Evolutionary conservation across 1,140 invertebrate species (phyloP), one percentile per base, ranked within the genome.

Genomic region (Nymphalis io): DNA sequence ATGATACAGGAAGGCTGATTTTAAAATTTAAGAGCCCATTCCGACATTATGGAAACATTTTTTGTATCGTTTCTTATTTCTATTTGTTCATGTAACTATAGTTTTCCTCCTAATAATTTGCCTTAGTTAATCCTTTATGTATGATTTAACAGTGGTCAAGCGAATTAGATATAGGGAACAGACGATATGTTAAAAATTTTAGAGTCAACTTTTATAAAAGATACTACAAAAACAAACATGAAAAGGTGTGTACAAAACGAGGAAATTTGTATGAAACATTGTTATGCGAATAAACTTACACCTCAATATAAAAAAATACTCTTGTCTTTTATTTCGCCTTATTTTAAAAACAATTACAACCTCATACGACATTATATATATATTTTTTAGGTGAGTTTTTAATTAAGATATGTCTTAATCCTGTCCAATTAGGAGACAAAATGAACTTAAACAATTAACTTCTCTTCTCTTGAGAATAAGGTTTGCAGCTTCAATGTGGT

Each of bases 231-330:
- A 86, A 88, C 81, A 87, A 91, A 88, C 78, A 75, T 83, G 85
- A 88, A 86, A 89, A 88, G 89, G 89, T 91, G 89, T 90, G 89
- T 91, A 91, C 89, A 90, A 91, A 90, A 90, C 82, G 88, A 90
- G 88, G 86, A 89, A 88, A 91, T 91, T 91, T 91, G 89, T 91
- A 91, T 91, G 89, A 90, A 89, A 90, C 82, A 88, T 90, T 91
- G 89, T 91, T 91, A 91, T 90, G 89, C 89, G 87, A 89, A 91
- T 91, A 91, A 91, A 91, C 89, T 91, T 91, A 91, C 88, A 91
- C 89, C 89, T 89, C 88, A 88, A 91, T 84, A 90, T 90, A 91
- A 91, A 33, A 33, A 85, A 86, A 83, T 81, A 81, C 48, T 83
- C 39, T 72, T 73, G 85, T 82, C 79, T 91, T 91, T 91, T 80